phyloP scores from a whole-genome alignment of 2,113 vertebrate species.

The Hirundichthys speculiger region DNA sequence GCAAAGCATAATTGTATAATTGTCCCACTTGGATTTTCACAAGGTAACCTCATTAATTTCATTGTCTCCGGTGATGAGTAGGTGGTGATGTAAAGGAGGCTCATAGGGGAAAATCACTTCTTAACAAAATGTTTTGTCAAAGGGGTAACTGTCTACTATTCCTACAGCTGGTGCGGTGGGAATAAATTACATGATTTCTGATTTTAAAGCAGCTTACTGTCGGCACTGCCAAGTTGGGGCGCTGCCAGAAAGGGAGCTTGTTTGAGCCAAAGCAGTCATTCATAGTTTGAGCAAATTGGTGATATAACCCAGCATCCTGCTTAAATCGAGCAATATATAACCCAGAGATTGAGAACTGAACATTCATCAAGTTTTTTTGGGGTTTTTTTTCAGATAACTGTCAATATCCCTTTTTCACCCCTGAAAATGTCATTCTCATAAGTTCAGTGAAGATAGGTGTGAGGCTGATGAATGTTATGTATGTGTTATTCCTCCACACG shows the following conservation, averaged over 20 bases:
- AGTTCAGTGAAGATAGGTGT: slow-evolving; percentile 1
- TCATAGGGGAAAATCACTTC: slow-evolving; percentile 12
- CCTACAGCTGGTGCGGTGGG: slow-evolving; percentile 30
- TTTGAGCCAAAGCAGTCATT: slow-evolving; percentile 50
- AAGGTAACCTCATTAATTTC: too few relatives aligned
- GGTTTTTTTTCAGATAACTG: not conserved
- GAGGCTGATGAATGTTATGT: slow-evolving; percentile 6
- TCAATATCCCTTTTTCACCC: too few relatives aligned
- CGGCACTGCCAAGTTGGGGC: slow-evolving; percentile 54
- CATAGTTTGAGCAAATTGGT: slow-evolving; percentile 58
- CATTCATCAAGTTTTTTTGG: not conserved
- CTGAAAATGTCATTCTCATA: not conserved
- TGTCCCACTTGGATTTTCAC: too few relatives aligned
- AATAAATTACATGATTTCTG: slow-evolving; percentile 65
- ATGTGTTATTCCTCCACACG: not conserved
- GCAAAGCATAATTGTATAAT: too few relatives aligned
- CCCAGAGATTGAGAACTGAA: not conserved
- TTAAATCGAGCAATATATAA: slow-evolving; percentile 28
- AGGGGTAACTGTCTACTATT: slow-evolving; percentile 28
- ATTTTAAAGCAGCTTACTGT: slow-evolving; percentile 67
- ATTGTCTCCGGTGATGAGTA: not conserved
- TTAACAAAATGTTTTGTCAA: slow-evolving; percentile 35
- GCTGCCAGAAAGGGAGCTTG: slow-evolving; percentile 42
- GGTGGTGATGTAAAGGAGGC: slow-evolving; percentile 16
- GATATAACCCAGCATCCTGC: slow-evolving; percentile 40